phyloP scores from a whole-genome alignment of 2,113 vertebrate species.

The Lepus americanus region DNA sequence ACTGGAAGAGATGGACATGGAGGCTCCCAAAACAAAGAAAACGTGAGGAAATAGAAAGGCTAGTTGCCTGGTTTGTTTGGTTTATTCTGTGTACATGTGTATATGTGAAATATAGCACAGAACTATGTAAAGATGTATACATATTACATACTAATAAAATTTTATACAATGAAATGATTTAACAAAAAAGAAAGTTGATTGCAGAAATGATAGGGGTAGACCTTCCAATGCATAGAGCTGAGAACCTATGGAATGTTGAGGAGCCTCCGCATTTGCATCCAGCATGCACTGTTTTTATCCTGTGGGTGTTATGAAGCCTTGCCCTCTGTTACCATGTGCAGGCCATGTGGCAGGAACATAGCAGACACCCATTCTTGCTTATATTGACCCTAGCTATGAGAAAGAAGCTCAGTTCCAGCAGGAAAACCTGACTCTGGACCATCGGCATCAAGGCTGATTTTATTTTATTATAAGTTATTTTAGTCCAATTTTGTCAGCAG shows the following conservation, averaged over 20 bases:
- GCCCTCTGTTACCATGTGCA: background rate
- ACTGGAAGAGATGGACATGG: too few species aligned
- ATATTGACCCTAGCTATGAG: background rate
- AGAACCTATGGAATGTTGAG: background rate
- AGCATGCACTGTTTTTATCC: background rate
- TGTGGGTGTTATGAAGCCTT: background rate
- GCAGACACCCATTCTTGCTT: too few species aligned
- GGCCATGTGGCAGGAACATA: background rate
- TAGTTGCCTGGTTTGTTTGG: too few species aligned
- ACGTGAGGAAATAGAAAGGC: too few species aligned
- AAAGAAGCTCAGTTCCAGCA: background rate
- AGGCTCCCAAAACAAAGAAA: too few species aligned
- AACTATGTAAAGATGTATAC: too few species aligned
- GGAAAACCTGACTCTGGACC: background rate
- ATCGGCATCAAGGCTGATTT: background rate
- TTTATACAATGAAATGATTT: too few species aligned
- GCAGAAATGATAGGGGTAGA: background rate
- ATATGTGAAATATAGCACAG: too few species aligned
- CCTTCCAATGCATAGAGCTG: background rate
- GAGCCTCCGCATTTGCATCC: background rate
- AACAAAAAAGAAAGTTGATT: background rate
- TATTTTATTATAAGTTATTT: too few species aligned
- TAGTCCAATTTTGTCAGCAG: too few species aligned
- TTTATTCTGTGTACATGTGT: too few species aligned
- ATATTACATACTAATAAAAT: too few species aligned